Base-by-base conservation (phyloP, 2,888 invertebrate genomes). In the Polyommatus iphigenia region DNA sequence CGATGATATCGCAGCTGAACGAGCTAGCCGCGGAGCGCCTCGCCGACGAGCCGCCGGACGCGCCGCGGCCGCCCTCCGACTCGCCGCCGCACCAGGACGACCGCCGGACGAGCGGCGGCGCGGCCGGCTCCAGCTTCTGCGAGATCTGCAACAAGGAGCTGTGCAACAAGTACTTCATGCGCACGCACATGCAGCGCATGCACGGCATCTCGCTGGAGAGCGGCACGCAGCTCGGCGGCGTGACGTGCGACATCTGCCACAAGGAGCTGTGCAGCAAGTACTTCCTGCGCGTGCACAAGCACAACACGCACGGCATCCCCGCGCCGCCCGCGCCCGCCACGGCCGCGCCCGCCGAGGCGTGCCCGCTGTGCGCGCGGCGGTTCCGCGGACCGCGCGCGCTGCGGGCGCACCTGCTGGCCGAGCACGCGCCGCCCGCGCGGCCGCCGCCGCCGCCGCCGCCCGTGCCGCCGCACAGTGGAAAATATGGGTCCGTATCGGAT, bases 101-200 rank as follows among this genome's bases (percentile, higher is more conserved):
- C 79, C 90, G 94, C n/a, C 94, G 96, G 72, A 95, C 96, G 0
- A 81, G 80, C 20, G 84, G 82, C n/a, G 90, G 77, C 24, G 77
- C 77, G 29, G 67, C 91, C 24, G 92, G 97, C 1, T 97, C 97
- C 80, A 98, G 98, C 86, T 98, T 98, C 89, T 99, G 99, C 89
- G 99, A 99, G 89, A 98, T 99, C 81, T 99, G 99, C 92, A 99
- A 99, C 94, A 99, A 99, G 91, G 99, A 99, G 92, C 94, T 99
- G 83, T 99, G 99, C 95, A 99, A 99, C 94, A 99, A 99, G 91
- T 99, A 99, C 90, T 99, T 99, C 91, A 98, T 99, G 97, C 98
- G 99, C 89, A 99, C 99, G 1, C 99, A 99, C 94, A 99, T 99
- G 98, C 97, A 99, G 88, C 97, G 99, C 88, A 99, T 99, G 98